Percentiles rank a stretch among this genome's conserved stretches.
phyloP scores from a whole-genome alignment of 2,113 vertebrate genomes.

The Callorhinus ursinus region DNA sequence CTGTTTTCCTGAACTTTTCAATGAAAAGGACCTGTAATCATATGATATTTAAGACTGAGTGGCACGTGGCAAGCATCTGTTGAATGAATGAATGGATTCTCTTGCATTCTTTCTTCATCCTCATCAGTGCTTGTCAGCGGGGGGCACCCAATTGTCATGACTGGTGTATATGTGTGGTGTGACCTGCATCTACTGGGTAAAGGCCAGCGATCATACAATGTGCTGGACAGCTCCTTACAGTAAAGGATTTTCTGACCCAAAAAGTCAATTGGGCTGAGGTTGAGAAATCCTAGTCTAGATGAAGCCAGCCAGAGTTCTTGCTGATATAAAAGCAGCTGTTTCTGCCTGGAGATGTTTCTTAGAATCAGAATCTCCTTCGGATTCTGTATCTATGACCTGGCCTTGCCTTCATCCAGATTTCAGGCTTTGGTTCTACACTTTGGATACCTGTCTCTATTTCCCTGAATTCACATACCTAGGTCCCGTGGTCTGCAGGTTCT shows the following conservation, averaged over 20 bases:
- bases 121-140: background rate
- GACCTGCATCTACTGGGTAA: background rate
- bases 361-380: background rate
- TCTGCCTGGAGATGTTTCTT: background rate
- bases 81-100: background rate
- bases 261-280: background rate
- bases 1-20: background rate
- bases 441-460: background rate
- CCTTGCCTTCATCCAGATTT: background rate
- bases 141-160: background rate
- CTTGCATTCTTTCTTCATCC: background rate
- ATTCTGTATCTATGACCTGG: background rate
- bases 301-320: background rate
- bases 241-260: background rate
- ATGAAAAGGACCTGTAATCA: background rate
- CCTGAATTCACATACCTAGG: background rate
- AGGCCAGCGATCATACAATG: background rate
- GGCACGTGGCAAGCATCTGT: background rate
- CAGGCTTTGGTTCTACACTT: background rate
- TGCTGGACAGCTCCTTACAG: background rate
- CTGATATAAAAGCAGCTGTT: background rate
- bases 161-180: fast-evolving
- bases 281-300: background rate
- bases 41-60: background rate
- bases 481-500: background rate